phyloP scores from a whole-genome alignment of 2,888 invertebrate species.

The Lapara coniferarum region DNA sequence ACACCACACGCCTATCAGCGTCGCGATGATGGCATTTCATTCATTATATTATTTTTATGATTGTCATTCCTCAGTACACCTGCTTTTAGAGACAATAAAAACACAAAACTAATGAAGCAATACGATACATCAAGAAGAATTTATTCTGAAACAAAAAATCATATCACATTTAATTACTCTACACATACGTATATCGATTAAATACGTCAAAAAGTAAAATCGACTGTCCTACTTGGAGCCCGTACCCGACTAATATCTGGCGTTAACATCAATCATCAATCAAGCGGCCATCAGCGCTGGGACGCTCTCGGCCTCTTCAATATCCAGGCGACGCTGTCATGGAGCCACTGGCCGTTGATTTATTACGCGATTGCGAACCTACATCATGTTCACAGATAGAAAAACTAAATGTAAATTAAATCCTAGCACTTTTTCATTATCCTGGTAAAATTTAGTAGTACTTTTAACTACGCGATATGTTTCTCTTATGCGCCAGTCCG shows the following conservation, averaged over 20 bases:
- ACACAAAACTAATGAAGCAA: too few species aligned
- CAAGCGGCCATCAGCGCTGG: conserved; percentile 1
- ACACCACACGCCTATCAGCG: too few species aligned
- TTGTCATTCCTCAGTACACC: too few species aligned
- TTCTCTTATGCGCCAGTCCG: too few species aligned
- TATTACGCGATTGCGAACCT: conserved; percentile 11
- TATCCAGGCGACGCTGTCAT: conserved; percentile 18
- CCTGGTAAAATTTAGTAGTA: too few species aligned
- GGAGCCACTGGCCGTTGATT: conserved; percentile 23
- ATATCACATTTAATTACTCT: too few species aligned
- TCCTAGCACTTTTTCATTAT: not conserved
- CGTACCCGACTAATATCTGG: conserved; percentile 14
- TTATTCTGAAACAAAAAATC: too few species aligned
- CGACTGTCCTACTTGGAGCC: not conserved
- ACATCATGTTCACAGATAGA: not conserved
- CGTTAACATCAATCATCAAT: conserved; percentile 24
- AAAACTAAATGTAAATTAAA: not conserved
- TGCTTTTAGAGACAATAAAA: too few species aligned
- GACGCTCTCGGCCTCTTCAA: not conserved
- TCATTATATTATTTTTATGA: too few species aligned
- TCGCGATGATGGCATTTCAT: too few species aligned
- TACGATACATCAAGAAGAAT: too few species aligned
- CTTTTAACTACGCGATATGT: too few species aligned
- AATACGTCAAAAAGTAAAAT: conserved; percentile 4
- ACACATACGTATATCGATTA: not conserved